Conservation (phyloP, 2,797 vertebrate species). For the Crypturellus tataupa region DNA sequence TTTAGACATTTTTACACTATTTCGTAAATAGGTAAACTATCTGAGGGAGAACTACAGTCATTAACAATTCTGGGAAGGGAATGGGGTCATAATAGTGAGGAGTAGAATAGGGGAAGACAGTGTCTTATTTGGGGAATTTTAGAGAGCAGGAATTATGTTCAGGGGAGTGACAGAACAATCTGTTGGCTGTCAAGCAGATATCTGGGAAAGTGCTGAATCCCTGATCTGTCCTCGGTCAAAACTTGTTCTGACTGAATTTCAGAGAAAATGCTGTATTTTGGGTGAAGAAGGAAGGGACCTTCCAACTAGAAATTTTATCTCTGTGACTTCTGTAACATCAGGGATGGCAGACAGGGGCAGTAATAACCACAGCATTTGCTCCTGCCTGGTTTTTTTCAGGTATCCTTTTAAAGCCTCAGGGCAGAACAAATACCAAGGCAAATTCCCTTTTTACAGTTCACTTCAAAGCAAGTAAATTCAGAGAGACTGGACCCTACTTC, state of each 20-base stretch:
- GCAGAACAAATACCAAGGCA: not conserved
- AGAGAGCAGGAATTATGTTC: not conserved
- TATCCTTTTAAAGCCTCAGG: not conserved
- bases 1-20: not conserved
- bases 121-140: not conserved
- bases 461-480: not conserved
- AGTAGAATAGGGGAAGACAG: not conserved
- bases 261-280: not conserved
- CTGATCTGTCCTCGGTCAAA: not conserved
- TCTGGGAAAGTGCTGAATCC: not conserved
- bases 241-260: not conserved
- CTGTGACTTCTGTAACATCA: not conserved
- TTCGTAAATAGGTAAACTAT: not conserved
- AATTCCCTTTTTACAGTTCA: not conserved
- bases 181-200: not conserved
- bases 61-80: not conserved
- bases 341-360: not conserved
- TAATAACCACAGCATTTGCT: not conserved
- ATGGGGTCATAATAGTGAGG: not conserved
- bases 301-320: not conserved
- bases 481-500: accelerated
- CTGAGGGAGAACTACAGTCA: not conserved
- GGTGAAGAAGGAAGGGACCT: not conserved
- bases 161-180: not conserved
- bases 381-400: not conserved